These are phyloP conservation scores for Sinhomidia bicolor DNA, from an alignment of 2,888 invertebrate genomes.

Conservation along the genomic window DNA sequence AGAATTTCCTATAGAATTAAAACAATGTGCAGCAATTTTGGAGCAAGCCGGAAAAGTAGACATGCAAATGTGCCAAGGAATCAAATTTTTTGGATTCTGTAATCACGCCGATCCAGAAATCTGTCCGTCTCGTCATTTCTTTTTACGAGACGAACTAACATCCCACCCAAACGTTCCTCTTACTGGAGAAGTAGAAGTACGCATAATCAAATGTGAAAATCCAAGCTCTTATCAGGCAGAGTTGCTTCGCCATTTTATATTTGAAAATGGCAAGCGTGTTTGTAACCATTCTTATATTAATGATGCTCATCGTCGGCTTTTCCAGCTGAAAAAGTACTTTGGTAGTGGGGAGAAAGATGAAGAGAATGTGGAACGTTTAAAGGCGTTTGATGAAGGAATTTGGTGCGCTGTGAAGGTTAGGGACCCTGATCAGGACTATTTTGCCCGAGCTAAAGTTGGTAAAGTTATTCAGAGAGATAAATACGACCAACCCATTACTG, in stretches of 20 bases:
- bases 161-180: slow-evolving; percentile 24
- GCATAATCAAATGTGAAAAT: slow-evolving; percentile 58
- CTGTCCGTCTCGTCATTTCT: slow-evolving; percentile 46
- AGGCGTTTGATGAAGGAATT: slow-evolving; percentile 20
- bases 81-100: slow-evolving; percentile 63
- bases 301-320: background rate
- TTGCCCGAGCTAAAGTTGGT: slow-evolving; percentile 32
- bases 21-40: slow-evolving; percentile 10
- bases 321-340: background rate
- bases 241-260: slow-evolving; percentile 53
- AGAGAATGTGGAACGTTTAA: background rate
- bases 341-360: background rate
- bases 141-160: slow-evolving; percentile 28
- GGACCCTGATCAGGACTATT: background rate
- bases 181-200: slow-evolving; percentile 68
- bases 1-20: slow-evolving; percentile 35
- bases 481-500: background rate
- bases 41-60: background rate
- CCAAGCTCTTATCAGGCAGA: slow-evolving; percentile 63
- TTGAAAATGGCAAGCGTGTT: background rate
- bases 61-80: slow-evolving; percentile 5
- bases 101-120: background rate
- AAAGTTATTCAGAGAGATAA: background rate
- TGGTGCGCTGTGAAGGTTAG: slow-evolving; percentile 54
- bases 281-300: background rate